phyloP scores from a whole-genome alignment of 30 jellyfish, hydroid and myxozoan species.

The Aurelia coerulea region DNA sequence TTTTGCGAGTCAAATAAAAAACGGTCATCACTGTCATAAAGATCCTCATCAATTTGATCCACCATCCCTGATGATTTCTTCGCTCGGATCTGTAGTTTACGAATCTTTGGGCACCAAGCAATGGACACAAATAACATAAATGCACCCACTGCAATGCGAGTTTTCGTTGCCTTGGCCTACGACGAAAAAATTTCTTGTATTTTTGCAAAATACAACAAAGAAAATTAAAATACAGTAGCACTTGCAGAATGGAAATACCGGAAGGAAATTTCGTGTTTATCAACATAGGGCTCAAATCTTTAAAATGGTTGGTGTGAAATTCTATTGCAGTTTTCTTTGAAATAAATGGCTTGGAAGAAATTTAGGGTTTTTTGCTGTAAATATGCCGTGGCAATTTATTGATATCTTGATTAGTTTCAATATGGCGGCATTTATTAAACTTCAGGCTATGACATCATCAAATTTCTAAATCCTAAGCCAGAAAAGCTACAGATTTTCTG shows the following conservation, averaged over 20 bases:
- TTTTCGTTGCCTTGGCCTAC: not conserved
- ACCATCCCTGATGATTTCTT: not conserved
- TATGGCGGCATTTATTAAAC: too few relatives aligned
- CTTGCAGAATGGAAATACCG: not conserved
- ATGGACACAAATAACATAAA: constrained; percentile 41
- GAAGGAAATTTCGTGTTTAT: too few relatives aligned
- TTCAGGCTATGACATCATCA: too few relatives aligned
- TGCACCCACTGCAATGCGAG: constrained; percentile 19
- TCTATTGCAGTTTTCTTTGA: too few relatives aligned
- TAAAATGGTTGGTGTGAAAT: too few relatives aligned
- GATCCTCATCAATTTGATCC: constrained; percentile 5
- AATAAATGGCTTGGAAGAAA: too few relatives aligned
- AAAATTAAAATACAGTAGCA: not conserved
- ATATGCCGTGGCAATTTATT: too few relatives aligned
- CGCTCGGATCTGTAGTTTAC: constrained; percentile 66
- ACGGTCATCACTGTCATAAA: constrained; percentile 15
- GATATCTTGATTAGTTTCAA: too few relatives aligned
- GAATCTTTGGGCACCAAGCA: constrained; percentile 88
- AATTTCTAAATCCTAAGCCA: too few relatives aligned
- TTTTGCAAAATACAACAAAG: not conserved
- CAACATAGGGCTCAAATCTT: too few relatives aligned
- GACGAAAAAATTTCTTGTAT: not conserved
- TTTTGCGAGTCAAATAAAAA: constrained; percentile 32
- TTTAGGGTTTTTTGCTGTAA: too few relatives aligned
- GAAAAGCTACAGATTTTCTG: too few relatives aligned